Conservation (phyloP, 2,888 invertebrate species). For the Pheosia gnoma region DNA sequence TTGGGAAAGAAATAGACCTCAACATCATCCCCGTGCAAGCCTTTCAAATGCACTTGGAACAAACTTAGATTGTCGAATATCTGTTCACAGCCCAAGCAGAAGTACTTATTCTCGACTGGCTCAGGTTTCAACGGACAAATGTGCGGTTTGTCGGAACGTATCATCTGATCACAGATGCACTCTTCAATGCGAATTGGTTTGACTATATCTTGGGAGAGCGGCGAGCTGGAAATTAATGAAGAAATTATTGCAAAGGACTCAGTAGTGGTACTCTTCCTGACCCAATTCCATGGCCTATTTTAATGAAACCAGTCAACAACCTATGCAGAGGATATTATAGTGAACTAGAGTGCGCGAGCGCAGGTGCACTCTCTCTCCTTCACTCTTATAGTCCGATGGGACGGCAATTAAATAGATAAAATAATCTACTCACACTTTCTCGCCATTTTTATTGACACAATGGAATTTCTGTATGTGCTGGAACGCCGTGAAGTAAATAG, state of each 20-base stretch:
- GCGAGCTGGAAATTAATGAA: neutral
- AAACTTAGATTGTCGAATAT: constrained; percentile 38
- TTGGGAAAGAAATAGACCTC: constrained; percentile 59
- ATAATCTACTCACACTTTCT: constrained; percentile 55
- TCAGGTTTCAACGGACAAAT: neutral
- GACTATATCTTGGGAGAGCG: neutral
- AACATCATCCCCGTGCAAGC: constrained; percentile 45
- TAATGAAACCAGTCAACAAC: too few species aligned
- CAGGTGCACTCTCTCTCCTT: too few species aligned
- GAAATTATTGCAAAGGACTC: too few species aligned
- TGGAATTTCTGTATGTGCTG: constrained; percentile 67
- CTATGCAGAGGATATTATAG: too few species aligned
- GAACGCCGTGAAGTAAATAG: constrained; percentile 54
- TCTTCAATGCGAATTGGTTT: neutral
- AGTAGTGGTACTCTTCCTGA: too few species aligned
- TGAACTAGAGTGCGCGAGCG: too few species aligned
- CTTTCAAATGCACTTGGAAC: constrained; percentile 58
- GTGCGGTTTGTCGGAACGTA: neutral
- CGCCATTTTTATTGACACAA: constrained; percentile 42
- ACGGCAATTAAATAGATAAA: too few species aligned
- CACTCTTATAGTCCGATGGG: too few species aligned
- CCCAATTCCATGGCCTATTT: too few species aligned
- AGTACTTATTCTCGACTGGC: constrained; percentile 19
- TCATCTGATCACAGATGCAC: neutral
- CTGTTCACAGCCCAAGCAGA: constrained; percentile 55